Conservation (phyloP, 2,888 invertebrate genomes). For the Heliconius ismenius region DNA sequence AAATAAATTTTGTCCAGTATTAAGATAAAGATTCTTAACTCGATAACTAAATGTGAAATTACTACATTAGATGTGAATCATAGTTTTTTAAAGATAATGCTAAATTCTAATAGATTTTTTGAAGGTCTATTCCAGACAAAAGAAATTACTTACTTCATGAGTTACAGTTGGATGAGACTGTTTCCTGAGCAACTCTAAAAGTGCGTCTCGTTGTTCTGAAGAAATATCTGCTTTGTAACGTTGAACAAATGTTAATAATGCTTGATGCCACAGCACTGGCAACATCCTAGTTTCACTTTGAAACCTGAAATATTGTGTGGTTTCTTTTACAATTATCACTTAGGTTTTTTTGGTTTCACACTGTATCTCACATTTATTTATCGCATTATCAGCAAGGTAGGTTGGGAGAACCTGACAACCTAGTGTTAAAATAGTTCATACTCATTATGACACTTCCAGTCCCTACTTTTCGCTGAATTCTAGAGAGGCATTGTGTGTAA, state of each 20-base stretch:
- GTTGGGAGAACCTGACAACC: too few relatives aligned
- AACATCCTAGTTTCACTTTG: slow-evolving; percentile 90
- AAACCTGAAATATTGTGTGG: slow-evolving; percentile 82
- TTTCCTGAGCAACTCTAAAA: slow-evolving; percentile 88
- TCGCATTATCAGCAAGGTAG: too few relatives aligned
- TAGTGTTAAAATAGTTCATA: too few relatives aligned
- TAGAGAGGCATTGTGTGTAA: too few relatives aligned
- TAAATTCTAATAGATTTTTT: too few relatives aligned
- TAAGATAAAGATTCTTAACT: too few relatives aligned
- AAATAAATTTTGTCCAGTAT: too few relatives aligned
- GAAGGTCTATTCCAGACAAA: not conserved
- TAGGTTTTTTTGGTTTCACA: not conserved
- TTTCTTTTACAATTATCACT: not conserved
- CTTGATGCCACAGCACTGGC: slow-evolving; percentile 99
- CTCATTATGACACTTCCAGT: too few relatives aligned
- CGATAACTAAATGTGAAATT: too few relatives aligned
- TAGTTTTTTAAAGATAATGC: not conserved
- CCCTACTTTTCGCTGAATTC: too few relatives aligned
- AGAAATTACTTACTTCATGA: slow-evolving; percentile 73
- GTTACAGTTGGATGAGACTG: slow-evolving; percentile 89
- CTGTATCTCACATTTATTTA: too few relatives aligned
- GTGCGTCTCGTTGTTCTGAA: slow-evolving; percentile 93
- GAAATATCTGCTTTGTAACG: slow-evolving; percentile 97
- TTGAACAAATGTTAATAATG: slow-evolving; percentile 95
- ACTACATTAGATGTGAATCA: not conserved